Evolutionary conservation across 2,113 vertebrate species (phyloP).

Genomic region (Syrrhaptes paradoxus): DNA sequence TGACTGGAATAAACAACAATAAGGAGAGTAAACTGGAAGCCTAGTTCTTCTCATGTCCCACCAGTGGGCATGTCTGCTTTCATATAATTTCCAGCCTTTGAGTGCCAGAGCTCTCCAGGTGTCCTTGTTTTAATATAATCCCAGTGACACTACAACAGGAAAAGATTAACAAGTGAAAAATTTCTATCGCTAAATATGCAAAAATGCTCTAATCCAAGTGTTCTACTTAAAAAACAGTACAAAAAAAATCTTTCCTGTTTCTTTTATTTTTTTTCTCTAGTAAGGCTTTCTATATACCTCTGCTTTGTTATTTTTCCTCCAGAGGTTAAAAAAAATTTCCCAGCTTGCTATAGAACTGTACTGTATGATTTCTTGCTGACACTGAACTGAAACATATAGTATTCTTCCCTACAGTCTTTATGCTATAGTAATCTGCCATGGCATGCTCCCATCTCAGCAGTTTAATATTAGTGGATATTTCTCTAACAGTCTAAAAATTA

Average conservation of each 20-base stretch:
- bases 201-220: background rate
- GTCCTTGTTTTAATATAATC: background rate
- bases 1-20: background rate
- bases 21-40: background rate
- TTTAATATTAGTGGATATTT: conserved; percentile 39
- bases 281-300: background rate
- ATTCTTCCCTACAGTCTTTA: background rate
- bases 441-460: background rate
- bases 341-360: background rate
- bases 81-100: background rate
- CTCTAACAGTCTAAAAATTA: conserved; percentile 59
- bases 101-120: background rate
- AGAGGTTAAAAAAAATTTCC: background rate
- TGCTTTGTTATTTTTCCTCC: background rate
- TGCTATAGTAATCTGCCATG: background rate
- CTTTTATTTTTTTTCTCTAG: background rate
- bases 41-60: background rate
- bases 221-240: background rate
- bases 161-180: background rate
- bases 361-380: background rate
- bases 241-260: background rate
- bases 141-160: background rate
- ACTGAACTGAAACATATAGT: background rate
- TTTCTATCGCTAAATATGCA: background rate
- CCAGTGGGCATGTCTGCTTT: background rate